Base-by-base conservation (phyloP, 2,113 vertebrate genomes). In the Trinectes maculatus region DNA sequence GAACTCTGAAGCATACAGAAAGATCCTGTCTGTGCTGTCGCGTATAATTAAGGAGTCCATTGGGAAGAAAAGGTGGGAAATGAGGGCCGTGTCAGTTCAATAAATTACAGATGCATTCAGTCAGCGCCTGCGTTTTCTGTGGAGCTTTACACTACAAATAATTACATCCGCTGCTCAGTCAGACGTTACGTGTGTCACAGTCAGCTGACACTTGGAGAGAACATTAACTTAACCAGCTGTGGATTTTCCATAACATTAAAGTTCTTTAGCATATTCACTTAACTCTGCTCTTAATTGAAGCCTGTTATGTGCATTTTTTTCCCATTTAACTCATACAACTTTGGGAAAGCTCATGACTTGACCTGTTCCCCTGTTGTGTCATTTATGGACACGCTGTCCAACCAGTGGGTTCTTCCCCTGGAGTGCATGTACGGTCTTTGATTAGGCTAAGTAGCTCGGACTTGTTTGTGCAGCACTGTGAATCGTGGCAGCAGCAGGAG, bases 11-110 rank as follows among this genome's bases (percentile, higher is more conserved):
- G 77, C 70, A 68, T 31, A 68, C 79, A 85, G 63, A 65, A 26
- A 78, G 79, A 80, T 71, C 77, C 72, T 79, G 68, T 85, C 85
- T 57, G 39, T 6, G 16, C 68, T 79, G 84, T 85, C 83, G 79
- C 81, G 46, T 83, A 21, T 61, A 84, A 90, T 88, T 83, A 84
- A 52, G 61, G 70, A 76, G 62, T 52, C 63, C 59, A 69, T 59
- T 43, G 62, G 33, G 49, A 71, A 65, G 57, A 79, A 65, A 66
- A 73, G 43, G 36, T 69, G 52, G 49, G 57, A 77, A 74, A 76
- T 55, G 69, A 36, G 55, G 62, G 71, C 49, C 40, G 63, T 74
- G 55, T 77, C 77, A 58, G 46, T 82, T 73, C 13, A 22, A 71
- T 74, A 16, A 74, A 67, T 67, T 69, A 77, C 77, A 74, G 44